Base-by-base conservation (phyloP, 2,888 invertebrate genomes). In the Scaptomyza cyrtandrae region DNA sequence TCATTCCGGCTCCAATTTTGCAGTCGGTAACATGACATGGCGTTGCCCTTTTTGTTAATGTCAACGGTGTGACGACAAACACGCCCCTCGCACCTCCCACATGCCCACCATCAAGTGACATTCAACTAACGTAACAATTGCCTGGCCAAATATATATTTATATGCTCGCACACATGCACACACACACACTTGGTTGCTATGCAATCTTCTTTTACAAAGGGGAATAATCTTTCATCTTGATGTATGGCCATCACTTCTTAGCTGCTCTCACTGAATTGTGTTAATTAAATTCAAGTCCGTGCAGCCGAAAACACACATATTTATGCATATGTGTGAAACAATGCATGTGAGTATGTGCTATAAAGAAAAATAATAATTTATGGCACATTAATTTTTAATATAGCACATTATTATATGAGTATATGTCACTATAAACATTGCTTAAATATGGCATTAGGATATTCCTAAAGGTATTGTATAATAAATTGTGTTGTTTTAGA, bases 281-380 rank as follows among this genome's bases (percentile, higher is more conserved):
- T 80, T 88, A 83, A 83, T 83, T 88, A 83, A 83, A 83, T 83
- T 88, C 87, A 74, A 77, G 72, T 65, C 55, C 45, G 49, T n/a
- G n/a, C n/a, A n/a, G n/a, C n/a, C n/a, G 75, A 10, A 44, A 6
- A 43, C 24, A 16, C 14, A 35, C 45, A 33, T 24, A 24, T 24
- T 24, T 24, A 24, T 27, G n/a, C 24, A 37, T 31, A 10, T 19
- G 27, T 27, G 14, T 48, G 11, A 3, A 11, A 37, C 37, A n/a
- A 39, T 39, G 39, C 7, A 10, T 33, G 7, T 14, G 14, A 24
- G 10, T 44, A n/a, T 33, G 31, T 33, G 19, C 16, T 7, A 7
- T 31, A 10, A 19, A 5, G 13, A 2, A 48, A 44, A 35, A 43
- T n/a, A 10, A 10, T 0, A 52, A 24, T 14, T 10, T 24, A 35